Percentiles rank a stretch among this genome's conserved stretches.
phyloP scores from a whole-genome alignment of 2,888 invertebrate genomes.

The Polylopha cassiicola region DNA sequence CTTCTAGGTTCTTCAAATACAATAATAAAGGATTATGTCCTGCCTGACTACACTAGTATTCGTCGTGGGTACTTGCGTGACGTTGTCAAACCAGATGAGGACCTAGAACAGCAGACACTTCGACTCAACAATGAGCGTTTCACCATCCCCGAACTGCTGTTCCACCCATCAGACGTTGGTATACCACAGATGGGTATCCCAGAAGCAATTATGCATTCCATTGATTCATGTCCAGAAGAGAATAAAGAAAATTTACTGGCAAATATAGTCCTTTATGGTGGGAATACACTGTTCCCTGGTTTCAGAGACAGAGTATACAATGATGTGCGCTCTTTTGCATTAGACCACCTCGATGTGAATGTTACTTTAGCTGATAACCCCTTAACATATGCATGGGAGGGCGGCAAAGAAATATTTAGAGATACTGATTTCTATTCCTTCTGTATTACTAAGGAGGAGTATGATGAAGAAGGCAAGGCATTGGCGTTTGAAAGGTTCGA shows the following conservation, averaged over 20 bases:
- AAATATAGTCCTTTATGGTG: constrained; percentile 92
- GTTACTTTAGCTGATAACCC: constrained; percentile 82
- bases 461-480: constrained; percentile 89
- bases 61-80: constrained; percentile 83
- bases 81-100: constrained; percentile 56
- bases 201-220: constrained; percentile 88
- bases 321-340: constrained; percentile 87
- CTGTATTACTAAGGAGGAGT: constrained; percentile 89
- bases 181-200: constrained; percentile 94
- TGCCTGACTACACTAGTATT: constrained; percentile 96
- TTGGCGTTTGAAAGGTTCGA: constrained; percentile 77
- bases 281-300: constrained; percentile 87
- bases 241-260: constrained; percentile 86
- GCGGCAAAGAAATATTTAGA: constrained; percentile 85
- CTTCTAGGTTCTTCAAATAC: constrained; percentile 77
- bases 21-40: constrained; percentile 92
- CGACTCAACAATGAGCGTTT: constrained; percentile 95
- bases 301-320: constrained; percentile 81
- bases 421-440: constrained; percentile 84
- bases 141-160: constrained; percentile 94
- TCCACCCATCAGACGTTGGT: constrained; percentile 96
- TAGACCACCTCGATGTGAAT: constrained; percentile 86
- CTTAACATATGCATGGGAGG: constrained; percentile 91
- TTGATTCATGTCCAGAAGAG: constrained; percentile 85
- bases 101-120: constrained; percentile 85